Evolutionary conservation across 1,140 invertebrate species (phyloP).

Genomic region (Coenobita brevimanus): DNA sequence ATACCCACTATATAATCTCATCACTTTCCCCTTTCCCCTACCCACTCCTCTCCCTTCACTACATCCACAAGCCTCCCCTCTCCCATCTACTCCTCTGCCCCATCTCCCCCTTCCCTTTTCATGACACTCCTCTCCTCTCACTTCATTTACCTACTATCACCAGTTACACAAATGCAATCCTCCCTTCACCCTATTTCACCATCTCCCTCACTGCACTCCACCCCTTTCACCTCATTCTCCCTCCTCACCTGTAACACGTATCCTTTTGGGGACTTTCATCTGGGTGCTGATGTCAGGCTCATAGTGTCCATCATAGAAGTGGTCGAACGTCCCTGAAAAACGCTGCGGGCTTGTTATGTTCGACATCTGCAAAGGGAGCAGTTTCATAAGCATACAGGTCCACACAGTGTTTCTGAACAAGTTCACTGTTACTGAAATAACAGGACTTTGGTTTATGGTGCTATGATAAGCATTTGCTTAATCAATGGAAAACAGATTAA

Average conservation of each 20-base stretch:
- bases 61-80: neutral
- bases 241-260: slow-evolving; percentile 76
- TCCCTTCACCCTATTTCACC: neutral
- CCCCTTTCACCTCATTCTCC: neutral
- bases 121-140: neutral
- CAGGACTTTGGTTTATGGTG: too few species aligned
- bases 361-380: slow-evolving; percentile 75
- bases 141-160: neutral
- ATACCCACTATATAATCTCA: too few species aligned
- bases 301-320: slow-evolving; percentile 81
- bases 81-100: neutral
- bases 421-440: too few species aligned
- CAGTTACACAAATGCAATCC: neutral
- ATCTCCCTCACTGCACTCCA: neutral
- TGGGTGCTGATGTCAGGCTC: slow-evolving; percentile 83
- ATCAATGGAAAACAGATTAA: too few species aligned
- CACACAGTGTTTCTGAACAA: too few species aligned
- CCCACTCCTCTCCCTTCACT: neutral
- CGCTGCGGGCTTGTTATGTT: slow-evolving; percentile 78
- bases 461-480: too few species aligned
- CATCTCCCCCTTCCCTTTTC: neutral
- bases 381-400: too few species aligned
- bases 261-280: slow-evolving; percentile 86
- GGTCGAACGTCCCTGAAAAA: slow-evolving; percentile 79
- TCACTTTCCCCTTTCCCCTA: neutral